These are phyloP conservation scores for Villa cingulata DNA, from an alignment of 2,888 invertebrate species.

Conservation along the genomic window DNA sequence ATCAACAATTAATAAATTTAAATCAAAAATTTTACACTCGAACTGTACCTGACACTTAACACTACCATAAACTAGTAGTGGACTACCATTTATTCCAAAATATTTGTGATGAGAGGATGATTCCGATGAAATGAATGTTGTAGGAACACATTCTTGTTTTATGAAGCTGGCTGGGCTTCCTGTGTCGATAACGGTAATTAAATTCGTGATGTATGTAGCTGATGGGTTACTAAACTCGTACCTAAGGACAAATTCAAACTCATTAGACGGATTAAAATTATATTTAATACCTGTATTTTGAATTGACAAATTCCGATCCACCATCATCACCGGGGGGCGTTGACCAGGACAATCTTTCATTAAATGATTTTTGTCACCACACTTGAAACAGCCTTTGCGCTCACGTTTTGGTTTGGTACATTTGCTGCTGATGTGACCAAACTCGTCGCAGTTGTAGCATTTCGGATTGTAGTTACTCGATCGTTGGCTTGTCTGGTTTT, in stretches of 20 bases:
- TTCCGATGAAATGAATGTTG: too few species aligned
- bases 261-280: not conserved
- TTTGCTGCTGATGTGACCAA: not conserved
- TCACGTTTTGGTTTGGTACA: constrained; percentile 1
- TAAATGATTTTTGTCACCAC: constrained; percentile 6
- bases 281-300: not conserved
- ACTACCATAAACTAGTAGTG: not conserved
- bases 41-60: not conserved
- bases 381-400: constrained; percentile 7
- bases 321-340: not conserved
- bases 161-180: not conserved
- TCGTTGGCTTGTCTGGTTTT: not conserved
- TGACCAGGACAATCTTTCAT: constrained; percentile 1
- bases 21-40: not conserved
- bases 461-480: not conserved
- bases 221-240: not conserved
- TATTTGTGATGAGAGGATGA: not conserved
- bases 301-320: not conserved
- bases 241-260: not conserved
- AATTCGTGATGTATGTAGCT: not conserved
- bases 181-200: not conserved
- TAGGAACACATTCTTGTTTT: not conserved
- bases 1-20: not conserved
- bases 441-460: constrained; percentile 10
- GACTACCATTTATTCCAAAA: not conserved